These are phyloP conservation scores for Nematolebias whitei DNA, from an alignment of 2,113 vertebrate genomes.

Conservation along the genomic window DNA sequence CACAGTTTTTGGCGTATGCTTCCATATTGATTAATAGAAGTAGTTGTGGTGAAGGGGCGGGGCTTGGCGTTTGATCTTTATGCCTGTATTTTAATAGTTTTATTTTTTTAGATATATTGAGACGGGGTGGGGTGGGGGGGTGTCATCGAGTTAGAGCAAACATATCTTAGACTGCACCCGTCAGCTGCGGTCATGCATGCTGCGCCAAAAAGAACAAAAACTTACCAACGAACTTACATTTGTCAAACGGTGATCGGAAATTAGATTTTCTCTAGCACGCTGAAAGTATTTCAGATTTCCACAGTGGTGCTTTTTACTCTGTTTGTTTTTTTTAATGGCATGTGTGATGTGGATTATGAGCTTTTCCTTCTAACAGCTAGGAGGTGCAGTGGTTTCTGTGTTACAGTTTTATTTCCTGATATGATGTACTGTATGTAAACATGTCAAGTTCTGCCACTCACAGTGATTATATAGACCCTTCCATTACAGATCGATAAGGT, in stretches of 20 bases:
- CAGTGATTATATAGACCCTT: slow-evolving; percentile 46
- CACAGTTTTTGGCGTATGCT: slow-evolving; percentile 25
- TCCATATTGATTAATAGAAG: slow-evolving; percentile 35
- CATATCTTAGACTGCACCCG: slow-evolving; percentile 27
- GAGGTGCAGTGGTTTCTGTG: slow-evolving; percentile 58
- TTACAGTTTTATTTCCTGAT: slow-evolving; percentile 59
- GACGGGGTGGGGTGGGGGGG: too few relatives aligned
- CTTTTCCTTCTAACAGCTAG: slow-evolving; percentile 45
- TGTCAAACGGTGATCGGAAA: slow-evolving; percentile 24
- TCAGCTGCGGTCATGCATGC: slow-evolving; percentile 62
- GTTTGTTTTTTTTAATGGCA: slow-evolving; percentile 21
- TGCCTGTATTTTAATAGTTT: slow-evolving; percentile 56
- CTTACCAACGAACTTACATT: slow-evolving; percentile 25
- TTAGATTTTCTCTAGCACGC: slow-evolving; percentile 71
- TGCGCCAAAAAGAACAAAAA: slow-evolving; percentile 54
- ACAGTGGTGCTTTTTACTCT: slow-evolving; percentile 16
- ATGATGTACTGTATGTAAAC: slow-evolving; percentile 68
- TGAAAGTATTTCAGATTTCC: slow-evolving; percentile 43
- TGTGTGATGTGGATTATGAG: slow-evolving; percentile 49
- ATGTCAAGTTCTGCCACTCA: slow-evolving; percentile 15
- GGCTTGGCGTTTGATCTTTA: slow-evolving; percentile 28
- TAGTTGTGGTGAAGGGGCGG: neutral
- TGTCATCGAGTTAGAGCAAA: slow-evolving; percentile 40
- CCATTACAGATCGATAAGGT: slow-evolving; percentile 43
- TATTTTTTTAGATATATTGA: slow-evolving; percentile 41